Evolutionary conservation across 2,888 invertebrate species (phyloP).

Genomic region (Synergus umbraculus): DNA sequence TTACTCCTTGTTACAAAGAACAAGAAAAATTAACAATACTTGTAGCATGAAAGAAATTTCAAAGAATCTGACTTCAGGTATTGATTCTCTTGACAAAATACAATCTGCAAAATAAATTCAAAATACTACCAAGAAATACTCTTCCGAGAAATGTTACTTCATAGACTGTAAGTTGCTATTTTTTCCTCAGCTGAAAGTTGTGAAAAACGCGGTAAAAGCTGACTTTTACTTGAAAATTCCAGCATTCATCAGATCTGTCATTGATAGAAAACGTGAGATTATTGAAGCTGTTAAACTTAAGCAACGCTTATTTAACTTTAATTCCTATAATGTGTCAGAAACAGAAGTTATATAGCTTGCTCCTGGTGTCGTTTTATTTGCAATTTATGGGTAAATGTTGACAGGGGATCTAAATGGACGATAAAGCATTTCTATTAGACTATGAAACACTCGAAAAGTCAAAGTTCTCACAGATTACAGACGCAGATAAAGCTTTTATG

Average conservation of each 20-base stretch:
- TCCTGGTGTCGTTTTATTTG: neutral
- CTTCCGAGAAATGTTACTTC: neutral
- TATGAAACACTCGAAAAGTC: slow-evolving; percentile 35
- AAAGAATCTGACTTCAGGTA: neutral
- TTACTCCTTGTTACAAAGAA: neutral
- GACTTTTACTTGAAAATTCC: neutral
- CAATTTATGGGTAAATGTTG: slow-evolving; percentile 26
- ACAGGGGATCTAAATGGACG: slow-evolving; percentile 19
- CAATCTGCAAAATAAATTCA: neutral
- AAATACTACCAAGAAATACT: neutral
- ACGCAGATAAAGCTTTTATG: neutral
- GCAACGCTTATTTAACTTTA: neutral
- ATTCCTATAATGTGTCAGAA: neutral
- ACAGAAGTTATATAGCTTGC: slow-evolving; percentile 26
- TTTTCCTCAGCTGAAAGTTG: too few species aligned
- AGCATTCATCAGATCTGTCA: neutral
- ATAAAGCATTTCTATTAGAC: slow-evolving; percentile 34
- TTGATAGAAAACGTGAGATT: neutral
- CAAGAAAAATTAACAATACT: slow-evolving; percentile 13
- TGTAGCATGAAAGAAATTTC: slow-evolving; percentile 1
- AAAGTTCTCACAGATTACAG: slow-evolving; percentile 39
- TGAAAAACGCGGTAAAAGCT: neutral
- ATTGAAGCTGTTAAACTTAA: neutral
- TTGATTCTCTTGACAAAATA: neutral
- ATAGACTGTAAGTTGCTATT: neutral